Evolutionary conservation across 2,113 vertebrate species (phyloP).

Genomic region (Jacana jacana): DNA sequence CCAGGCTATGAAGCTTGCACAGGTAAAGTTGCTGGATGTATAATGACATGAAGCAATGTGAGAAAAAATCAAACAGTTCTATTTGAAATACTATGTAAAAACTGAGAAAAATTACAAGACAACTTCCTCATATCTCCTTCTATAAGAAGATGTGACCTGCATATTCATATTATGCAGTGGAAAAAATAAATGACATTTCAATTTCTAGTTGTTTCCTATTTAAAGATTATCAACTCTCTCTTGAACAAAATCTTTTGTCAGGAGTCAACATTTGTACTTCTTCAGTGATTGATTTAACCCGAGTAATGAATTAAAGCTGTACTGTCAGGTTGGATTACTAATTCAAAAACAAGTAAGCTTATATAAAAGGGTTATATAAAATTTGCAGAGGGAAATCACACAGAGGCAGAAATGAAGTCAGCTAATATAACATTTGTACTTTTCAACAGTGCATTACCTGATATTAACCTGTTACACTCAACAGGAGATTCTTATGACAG

Average conservation of each 20-base stretch:
- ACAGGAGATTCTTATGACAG: background rate
- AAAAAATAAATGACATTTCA: background rate
- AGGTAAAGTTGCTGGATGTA: background rate
- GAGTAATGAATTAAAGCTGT: background rate
- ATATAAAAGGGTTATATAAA: background rate
- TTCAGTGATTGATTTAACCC: background rate
- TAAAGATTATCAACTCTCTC: background rate
- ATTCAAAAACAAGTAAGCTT: background rate
- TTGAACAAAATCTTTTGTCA: background rate
- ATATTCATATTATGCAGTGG: background rate
- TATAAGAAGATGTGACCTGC: background rate
- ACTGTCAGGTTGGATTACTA: background rate
- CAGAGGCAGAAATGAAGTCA: background rate
- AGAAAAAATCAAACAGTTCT: background rate
- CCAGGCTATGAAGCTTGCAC: background rate
- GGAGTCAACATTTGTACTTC: background rate
- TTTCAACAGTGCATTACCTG: background rate
- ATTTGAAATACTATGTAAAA: background rate
- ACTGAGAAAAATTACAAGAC: background rate
- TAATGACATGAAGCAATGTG: background rate
- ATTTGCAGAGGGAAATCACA: background rate
- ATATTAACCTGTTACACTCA: background rate
- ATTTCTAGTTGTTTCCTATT: background rate
- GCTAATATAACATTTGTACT: background rate
- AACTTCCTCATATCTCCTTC: background rate